These are phyloP conservation scores for Diacarnus erythraeanus DNA, from an alignment of 37 sponge, comb jelly and placozoan genomes.

Conservation along the genomic window DNA sequence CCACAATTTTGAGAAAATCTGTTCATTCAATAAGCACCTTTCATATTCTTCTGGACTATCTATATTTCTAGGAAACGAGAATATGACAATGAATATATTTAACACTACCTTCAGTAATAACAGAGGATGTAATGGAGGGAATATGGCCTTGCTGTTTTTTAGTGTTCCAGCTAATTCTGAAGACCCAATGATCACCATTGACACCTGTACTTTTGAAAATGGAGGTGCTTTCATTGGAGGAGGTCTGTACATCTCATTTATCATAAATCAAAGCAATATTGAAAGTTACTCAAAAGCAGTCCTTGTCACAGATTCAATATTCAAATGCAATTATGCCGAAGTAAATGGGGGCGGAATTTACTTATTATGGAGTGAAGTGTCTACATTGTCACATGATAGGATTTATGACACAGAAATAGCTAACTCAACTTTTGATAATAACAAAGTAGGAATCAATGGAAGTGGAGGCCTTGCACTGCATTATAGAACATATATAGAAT, in stretches of 20 bases:
- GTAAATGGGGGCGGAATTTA: slow-evolving; percentile 39
- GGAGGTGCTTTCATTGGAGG: neutral
- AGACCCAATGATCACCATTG: neutral
- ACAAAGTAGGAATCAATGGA: neutral
- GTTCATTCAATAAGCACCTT: neutral
- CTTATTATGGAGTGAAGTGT: neutral
- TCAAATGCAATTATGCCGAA: slow-evolving; percentile 6
- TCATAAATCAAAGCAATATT: neutral
- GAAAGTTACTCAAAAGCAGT: neutral
- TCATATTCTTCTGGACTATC: neutral
- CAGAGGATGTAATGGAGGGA: slow-evolving; percentile 2
- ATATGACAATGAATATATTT: neutral
- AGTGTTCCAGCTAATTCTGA: neutral
- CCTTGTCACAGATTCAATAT: neutral
- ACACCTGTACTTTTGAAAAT: neutral
- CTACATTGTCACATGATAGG: neutral
- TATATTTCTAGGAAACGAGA: neutral
- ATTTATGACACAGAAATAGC: neutral
- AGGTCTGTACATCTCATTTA: neutral
- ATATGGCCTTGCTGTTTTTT: neutral
- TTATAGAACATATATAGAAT: neutral
- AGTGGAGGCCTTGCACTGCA: neutral
- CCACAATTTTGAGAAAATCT: neutral
- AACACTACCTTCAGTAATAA: neutral
- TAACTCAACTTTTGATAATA: neutral